phyloP scores from a whole-genome alignment of 2,797 vertebrate genomes.

The Orestias chungarensis region DNA sequence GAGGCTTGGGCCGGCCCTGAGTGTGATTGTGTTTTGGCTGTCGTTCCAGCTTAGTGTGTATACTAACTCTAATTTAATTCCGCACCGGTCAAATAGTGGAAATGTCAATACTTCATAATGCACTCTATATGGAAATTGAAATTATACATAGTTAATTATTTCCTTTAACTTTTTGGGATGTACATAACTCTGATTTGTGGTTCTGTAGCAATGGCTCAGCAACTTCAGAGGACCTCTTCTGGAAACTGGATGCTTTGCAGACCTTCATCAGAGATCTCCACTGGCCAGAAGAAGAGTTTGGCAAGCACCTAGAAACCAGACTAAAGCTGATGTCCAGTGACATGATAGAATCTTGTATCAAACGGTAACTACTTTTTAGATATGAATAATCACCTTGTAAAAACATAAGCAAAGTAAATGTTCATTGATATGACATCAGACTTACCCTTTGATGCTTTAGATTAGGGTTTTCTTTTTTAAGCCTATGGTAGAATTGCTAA shows the following conservation, averaged over 20 bases:
- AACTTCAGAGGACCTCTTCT: conserved; percentile 98
- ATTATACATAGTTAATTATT: not conserved
- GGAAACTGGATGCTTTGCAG: conserved; percentile 98
- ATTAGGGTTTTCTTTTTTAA: not conserved
- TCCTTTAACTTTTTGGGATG: not conserved
- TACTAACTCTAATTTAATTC: not conserved
- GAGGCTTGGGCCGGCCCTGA: too few relatives aligned
- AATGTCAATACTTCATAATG: not conserved
- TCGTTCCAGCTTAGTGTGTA: not conserved
- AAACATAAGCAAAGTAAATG: not conserved
- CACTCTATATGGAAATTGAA: not conserved
- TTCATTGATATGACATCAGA: not conserved
- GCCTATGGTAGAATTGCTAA: not conserved
- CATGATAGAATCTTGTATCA: conserved; percentile 98
- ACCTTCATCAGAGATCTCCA: conserved; percentile 98
- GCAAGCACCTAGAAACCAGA: conserved; percentile 95
- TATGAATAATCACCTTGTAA: not conserved
- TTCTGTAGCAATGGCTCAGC: conserved; percentile 92
- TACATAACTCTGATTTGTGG: conserved; percentile 10
- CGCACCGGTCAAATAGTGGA: not conserved
- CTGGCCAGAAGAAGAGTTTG: conserved; percentile 99
- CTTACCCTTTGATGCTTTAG: too few relatives aligned
- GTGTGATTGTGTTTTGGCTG: not conserved
- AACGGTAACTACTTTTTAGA: conserved; percentile 80
- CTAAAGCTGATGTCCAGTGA: conserved; percentile 99